Evolutionary conservation across 2,797 vertebrate genomes (phyloP), one percentile per base, ranked within the genome.

Genomic region (Calcarius lapponicus): DNA sequence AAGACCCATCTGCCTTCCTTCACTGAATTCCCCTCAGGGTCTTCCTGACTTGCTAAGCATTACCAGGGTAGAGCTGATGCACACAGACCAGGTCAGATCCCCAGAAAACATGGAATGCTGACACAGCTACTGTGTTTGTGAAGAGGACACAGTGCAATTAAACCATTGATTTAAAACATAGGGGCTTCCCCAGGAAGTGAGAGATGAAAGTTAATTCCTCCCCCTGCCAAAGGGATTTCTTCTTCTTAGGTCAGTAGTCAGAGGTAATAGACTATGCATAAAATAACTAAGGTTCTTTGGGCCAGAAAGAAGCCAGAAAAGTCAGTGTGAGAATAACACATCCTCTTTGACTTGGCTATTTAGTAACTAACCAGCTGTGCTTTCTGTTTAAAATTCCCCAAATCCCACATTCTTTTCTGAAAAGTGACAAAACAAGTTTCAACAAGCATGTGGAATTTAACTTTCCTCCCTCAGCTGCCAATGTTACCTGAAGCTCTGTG

Each of bases 371-470:
- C 70, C 67, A 80, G 4, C 29, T n/a, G 5, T 18, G 19, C 17
- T 76, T 91, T 92, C 53, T 61, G 25, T 61, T 91, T 74, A 57
- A 86, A 86, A 80, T 58, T 93, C 57, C 31, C 21, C 14, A 32
- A 83, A 69, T 69, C 61, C 28, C 58, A 21, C 57, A 86, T 92
- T 72, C 73, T 58, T 61, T 50, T 65, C 69, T 86, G 42, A 34
- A 80, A 80, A 65, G 65, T 31, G 38, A 86, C 38, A 87, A 56
- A 92, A 47, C 75, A 92, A 83, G 91, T 58, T 92, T 86, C 72
- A 92, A 60, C 80, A 74, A 61, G 73, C 13, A 32, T 8, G 11
- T 54, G 69, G 85, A 90, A 95, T 92, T 92, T 64, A 61, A 79
- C 42, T 90, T 74, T 78, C 50, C 25, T 69, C 38, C 18, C 13